Evolutionary conservation across 2,797 vertebrate species (phyloP).

Genomic region (Sarcophilus harrisii): DNA sequence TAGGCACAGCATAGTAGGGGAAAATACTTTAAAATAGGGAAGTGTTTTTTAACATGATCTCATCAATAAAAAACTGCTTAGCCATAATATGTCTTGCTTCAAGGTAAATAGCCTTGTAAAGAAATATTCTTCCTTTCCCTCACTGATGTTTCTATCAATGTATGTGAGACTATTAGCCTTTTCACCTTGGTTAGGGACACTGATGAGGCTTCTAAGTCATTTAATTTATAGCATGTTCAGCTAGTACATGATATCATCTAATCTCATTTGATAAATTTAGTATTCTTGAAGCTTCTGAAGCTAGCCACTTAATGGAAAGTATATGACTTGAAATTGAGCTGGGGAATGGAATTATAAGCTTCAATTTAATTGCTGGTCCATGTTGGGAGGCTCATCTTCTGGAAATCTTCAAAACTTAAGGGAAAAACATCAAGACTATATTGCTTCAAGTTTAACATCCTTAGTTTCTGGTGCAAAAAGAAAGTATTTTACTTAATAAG

Average conservation of each 20-base stretch:
- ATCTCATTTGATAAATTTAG: constrained; percentile 57
- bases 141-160: constrained; percentile 31
- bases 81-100: constrained; percentile 19
- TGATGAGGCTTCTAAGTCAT: constrained; percentile 39
- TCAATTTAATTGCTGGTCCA: constrained; percentile 42
- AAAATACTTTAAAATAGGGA: constrained; percentile 2
- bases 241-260: constrained; percentile 65
- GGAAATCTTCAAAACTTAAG: constrained; percentile 52
- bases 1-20: background rate
- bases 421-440: constrained; percentile 34
- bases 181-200: constrained; percentile 18
- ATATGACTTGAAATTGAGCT: constrained; percentile 63
- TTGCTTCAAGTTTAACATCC: constrained; percentile 52
- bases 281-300: constrained; percentile 62
- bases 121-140: background rate
- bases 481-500: constrained; percentile 5
- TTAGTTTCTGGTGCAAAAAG: constrained; percentile 60
- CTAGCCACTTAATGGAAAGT: constrained; percentile 51
- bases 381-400: background rate
- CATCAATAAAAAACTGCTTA: constrained; percentile 40
- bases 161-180: constrained; percentile 47
- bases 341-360: constrained; percentile 38
- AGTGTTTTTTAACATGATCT: constrained; percentile 37
- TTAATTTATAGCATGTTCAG: constrained; percentile 58
- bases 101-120: background rate